Evolutionary conservation across 2,888 invertebrate genomes (phyloP).

Genomic region (Ochropacha duplaris): DNA sequence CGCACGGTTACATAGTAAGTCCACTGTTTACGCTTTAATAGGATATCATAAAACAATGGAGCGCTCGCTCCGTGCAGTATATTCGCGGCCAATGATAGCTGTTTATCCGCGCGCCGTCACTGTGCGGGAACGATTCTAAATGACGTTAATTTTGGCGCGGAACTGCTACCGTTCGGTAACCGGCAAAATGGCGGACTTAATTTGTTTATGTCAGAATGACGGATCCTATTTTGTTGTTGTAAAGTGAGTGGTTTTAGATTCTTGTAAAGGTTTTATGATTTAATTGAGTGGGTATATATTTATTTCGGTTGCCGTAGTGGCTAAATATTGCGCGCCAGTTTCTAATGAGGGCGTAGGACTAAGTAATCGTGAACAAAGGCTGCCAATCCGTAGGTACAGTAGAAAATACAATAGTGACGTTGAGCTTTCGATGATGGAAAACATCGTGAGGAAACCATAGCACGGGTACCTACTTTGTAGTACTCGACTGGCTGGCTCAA

Average conservation of each 20-base stretch:
- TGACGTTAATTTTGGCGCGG: constrained; percentile 68
- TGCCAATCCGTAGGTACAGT: too few relatives aligned
- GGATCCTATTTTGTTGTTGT: constrained; percentile 3
- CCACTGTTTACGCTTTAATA: constrained; percentile 54
- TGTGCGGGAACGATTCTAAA: constrained; percentile 45
- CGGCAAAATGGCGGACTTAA: constrained; percentile 44
- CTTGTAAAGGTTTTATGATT: not conserved
- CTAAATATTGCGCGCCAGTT: too few relatives aligned
- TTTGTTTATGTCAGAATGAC: constrained; percentile 33
- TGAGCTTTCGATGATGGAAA: too few relatives aligned
- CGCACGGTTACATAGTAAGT: constrained; percentile 30
- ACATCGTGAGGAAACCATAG: too few relatives aligned
- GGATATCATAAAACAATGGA: constrained; percentile 62
- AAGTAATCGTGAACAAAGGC: too few relatives aligned
- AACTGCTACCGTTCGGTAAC: constrained; percentile 26
- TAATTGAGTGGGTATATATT: not conserved
- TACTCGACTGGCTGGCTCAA: too few relatives aligned
- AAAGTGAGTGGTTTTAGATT: not conserved
- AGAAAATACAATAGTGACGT: too few relatives aligned
- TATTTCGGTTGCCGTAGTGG: not conserved
- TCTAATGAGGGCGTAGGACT: too few relatives aligned
- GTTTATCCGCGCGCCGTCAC: constrained; percentile 60
- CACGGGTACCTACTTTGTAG: too few relatives aligned
- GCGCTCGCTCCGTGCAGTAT: constrained; percentile 32
- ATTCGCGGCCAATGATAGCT: constrained; percentile 60